Evolutionary conservation across 2,888 invertebrate species (phyloP), one percentile per base, ranked within the genome.

Genomic region (Megamerina dolium): DNA sequence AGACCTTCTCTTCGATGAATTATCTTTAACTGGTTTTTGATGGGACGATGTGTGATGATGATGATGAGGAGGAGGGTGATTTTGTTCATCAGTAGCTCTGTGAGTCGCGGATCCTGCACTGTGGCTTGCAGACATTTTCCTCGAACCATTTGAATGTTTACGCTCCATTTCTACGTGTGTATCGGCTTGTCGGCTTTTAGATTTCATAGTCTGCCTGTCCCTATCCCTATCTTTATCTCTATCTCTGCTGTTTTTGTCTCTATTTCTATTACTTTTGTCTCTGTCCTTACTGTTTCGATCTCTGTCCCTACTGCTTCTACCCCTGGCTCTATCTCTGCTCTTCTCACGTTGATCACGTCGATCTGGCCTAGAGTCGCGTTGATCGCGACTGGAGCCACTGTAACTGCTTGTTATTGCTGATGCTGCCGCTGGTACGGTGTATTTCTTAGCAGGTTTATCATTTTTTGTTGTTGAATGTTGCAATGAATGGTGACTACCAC

Each of bases 211-310:
- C n/a, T n/a, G 8, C 10, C 23, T 26, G 49, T 40, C 55, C 53
- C 61, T 45, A 55, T 62, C 52, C 54, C 52, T 41, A 48, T 40
- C 48, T 34, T 51, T 41, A 26, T 46, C 41, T 13, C 49, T 20
- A 10, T 39, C 10, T 8, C 13, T 12, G 33, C 43, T 32, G 16
- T 48, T 52, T 4, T 57, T 42, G 46, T 52, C 52, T 12, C 37
- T 31, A 12, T 36, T 10, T 23, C 23, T 23, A 10, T 23, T 23
- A 23, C 10, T 10, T 23, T 10, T 23, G 6, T 23, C 23, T 23
- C 10, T 23, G 10, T 23, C 10, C 23, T 23, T 23, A 23, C 10
- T 10, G 6, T 8, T 23, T 8, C 8, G 8, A 23, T 23, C 23
- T 10, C 23, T 23, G 8, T 23, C 23, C 23, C 10, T 23, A 23